Evolutionary conservation across 1,140 invertebrate species (phyloP), one percentile per base, ranked within the genome.

Genomic region (Neodiprion lecontei): DNA sequence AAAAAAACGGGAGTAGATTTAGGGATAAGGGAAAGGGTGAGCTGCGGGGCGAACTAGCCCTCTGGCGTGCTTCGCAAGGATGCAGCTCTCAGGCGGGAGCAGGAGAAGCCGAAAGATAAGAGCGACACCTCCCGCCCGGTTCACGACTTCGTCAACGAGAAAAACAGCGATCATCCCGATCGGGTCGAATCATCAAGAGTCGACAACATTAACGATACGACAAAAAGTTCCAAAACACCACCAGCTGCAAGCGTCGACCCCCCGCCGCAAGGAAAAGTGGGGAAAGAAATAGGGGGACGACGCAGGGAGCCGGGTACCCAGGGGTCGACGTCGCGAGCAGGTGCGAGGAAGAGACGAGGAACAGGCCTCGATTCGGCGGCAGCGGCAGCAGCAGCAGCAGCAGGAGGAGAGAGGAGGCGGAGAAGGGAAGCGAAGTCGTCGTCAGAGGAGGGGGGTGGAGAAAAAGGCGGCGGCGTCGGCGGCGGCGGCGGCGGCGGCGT

Each of bases 41-140:
- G 87, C 28, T 5, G 53, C 11, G 53, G 87, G 87, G 87, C 86
- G 86, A 40, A 79, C 76, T 77, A 87, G 87, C 87, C 88, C 88
- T 88, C 88, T 87, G 87, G 88, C 82, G 86, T 84, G 82, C 83
- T 86, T 1, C 88, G 86, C 88, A 61, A 89, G 88, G 87, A 89
- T 89, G 87, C 87, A 87, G 87, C 87, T 89, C 87, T 87, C 87
- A 87, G 85, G 87, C 83, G 87, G 87, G 87, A 87, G 87, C 87
- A 87, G 83, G 77, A 86, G 83, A 85, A 84, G 84, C 83, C 86
- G 82, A 77, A 86, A 82, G 84, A 84, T 84, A 78, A 82, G 79
- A 82, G 81, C 83, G 82, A 85, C 85, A 80, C 80, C 79, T 79
- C 82, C 83, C 78, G 82, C 83, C 77, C 28, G 14, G 23, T 17